These are phyloP conservation scores for Cosmia pyralina DNA, from an alignment of 2,888 invertebrate species.

Conservation along the genomic window DNA sequence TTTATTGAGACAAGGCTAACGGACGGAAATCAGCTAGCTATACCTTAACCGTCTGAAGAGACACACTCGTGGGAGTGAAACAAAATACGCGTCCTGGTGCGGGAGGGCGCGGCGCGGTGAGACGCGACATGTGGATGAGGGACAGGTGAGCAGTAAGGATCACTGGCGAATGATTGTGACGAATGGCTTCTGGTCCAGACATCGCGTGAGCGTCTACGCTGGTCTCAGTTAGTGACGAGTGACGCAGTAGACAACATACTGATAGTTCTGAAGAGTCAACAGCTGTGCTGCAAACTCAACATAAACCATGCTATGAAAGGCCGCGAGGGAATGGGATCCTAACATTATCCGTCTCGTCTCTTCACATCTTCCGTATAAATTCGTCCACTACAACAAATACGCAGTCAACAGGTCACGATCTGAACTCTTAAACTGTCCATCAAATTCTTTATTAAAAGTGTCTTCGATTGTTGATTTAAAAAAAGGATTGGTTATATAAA, in stretches of 20 bases:
- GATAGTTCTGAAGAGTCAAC: background rate
- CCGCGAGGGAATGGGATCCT: background rate
- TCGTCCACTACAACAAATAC: background rate
- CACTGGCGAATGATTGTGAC: constrained; percentile 15
- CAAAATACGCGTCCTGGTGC: constrained; percentile 9
- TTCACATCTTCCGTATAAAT: background rate
- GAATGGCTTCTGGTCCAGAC: background rate
- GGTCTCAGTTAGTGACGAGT: constrained; percentile 18
- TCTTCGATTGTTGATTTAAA: background rate
- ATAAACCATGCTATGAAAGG: background rate
- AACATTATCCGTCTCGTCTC: background rate
- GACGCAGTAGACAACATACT: background rate
- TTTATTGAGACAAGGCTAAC: constrained; percentile 29
- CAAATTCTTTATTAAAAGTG: background rate
- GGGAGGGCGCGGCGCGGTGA: background rate
- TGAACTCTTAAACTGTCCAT: constrained; percentile 8
- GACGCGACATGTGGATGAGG: constrained; percentile 5
- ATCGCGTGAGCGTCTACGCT: constrained; percentile 22
- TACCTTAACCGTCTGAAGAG: background rate
- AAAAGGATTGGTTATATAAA: no score
- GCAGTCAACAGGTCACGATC: constrained; percentile 21
- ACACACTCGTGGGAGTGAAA: constrained; percentile 39
- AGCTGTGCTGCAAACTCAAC: background rate
- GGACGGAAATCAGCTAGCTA: constrained; percentile 33
- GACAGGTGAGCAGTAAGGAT: constrained; percentile 30